Evolutionary conservation across 2,113 vertebrate species (phyloP).

Genomic region (Gallinago paraguaiae): DNA sequence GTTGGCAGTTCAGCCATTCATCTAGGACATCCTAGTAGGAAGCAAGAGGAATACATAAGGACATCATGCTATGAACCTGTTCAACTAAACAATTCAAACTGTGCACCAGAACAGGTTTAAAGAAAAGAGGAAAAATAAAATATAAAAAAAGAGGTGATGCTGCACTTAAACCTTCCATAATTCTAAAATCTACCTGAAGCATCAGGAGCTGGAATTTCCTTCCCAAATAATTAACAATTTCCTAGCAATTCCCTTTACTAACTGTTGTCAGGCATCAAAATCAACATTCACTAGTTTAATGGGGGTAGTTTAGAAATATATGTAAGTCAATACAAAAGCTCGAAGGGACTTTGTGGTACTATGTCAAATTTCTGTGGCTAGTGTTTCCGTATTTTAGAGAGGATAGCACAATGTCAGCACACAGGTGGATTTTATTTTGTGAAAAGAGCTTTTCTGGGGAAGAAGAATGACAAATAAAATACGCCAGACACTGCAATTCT

Average conservation of each 20-base stretch:
- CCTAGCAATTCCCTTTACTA: neutral
- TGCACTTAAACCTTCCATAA: neutral
- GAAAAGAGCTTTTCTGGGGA: neutral
- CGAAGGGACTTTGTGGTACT: neutral
- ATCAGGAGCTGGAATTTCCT: neutral
- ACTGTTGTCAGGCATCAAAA: neutral
- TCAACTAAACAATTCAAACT: neutral
- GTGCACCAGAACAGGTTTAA: neutral
- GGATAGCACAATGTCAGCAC: neutral
- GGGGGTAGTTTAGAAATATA: neutral
- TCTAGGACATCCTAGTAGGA: conserved; percentile 86
- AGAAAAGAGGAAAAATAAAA: neutral
- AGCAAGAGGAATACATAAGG: neutral
- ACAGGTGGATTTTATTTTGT: neutral
- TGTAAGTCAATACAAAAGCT: neutral
- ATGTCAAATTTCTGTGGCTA: neutral
- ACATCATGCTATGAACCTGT: neutral
- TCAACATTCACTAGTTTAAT: neutral
- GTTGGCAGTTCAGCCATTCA: conserved; percentile 90
- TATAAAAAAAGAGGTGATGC: neutral
- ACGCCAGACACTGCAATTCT: neutral
- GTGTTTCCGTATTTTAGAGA: neutral
- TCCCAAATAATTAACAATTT: neutral
- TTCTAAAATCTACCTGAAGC: neutral
- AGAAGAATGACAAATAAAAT: neutral